phyloP scores from a whole-genome alignment of 2,113 vertebrate species.

The Xenopus borealis region DNA sequence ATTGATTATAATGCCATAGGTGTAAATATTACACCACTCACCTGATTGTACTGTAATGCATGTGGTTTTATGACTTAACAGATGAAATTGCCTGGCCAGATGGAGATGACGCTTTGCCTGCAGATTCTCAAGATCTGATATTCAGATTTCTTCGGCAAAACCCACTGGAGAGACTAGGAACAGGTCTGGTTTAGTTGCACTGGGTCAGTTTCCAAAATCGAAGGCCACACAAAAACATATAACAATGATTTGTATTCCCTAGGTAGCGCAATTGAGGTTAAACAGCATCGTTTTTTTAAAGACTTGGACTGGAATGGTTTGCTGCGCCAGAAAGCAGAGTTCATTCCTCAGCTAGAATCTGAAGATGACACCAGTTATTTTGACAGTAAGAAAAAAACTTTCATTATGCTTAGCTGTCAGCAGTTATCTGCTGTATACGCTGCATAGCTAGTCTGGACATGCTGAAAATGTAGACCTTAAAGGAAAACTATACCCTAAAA shows the following conservation, averaged over 20 bases:
- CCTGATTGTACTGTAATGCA: no score
- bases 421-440: no score
- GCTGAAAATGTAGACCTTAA: no score
- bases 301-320: slow-evolving; percentile 94
- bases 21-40: no score
- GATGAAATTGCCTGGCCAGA: slow-evolving; percentile 97
- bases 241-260: neutral
- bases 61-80: slow-evolving; percentile 50
- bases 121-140: slow-evolving; percentile 91
- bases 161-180: slow-evolving; percentile 90
- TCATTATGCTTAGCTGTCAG: no score
- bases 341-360: slow-evolving; percentile 94
- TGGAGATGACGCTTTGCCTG: slow-evolving; percentile 88
- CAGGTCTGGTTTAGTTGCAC: slow-evolving; percentile 68
- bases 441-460: no score
- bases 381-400: slow-evolving; percentile 78
- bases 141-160: slow-evolving; percentile 87
- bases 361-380: slow-evolving; percentile 98
- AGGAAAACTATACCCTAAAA: no score
- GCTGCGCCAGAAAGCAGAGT: slow-evolving; percentile 95
- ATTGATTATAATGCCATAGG: no score
- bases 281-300: slow-evolving; percentile 90
- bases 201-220: neutral
- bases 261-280: slow-evolving; percentile 92
- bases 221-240: neutral